phyloP scores from a whole-genome alignment of 2,113 vertebrate species.

The Lasiurus borealis region DNA sequence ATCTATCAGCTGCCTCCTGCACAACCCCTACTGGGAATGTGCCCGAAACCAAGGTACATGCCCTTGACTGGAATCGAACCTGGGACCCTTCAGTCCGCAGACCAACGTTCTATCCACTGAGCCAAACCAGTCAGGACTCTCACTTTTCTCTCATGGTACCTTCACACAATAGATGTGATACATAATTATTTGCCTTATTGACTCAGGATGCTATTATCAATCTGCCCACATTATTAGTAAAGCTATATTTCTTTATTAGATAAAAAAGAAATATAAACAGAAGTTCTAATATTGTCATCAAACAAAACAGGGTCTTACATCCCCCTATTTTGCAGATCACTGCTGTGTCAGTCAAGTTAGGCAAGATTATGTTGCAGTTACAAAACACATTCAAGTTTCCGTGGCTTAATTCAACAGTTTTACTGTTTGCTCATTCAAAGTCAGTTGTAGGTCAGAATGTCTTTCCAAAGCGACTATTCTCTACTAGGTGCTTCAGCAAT shows the following conservation, averaged over 20 bases:
- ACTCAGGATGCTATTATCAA: background rate
- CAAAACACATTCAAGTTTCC: background rate
- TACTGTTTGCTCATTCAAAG: background rate
- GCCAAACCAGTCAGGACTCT: background rate
- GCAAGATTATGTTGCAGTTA: background rate
- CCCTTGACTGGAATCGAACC: no score
- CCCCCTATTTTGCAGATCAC: background rate
- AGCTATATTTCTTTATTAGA: background rate
- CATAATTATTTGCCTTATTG: background rate
- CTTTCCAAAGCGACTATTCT: background rate
- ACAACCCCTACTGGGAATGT: no score
- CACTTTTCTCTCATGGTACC: background rate
- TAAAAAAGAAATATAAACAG: slow-evolving; percentile 15
- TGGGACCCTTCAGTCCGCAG: no score
- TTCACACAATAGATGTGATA: background rate
- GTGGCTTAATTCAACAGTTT: background rate
- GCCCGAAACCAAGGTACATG: no score
- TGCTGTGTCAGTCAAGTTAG: background rate
- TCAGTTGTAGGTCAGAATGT: background rate
- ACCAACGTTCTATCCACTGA: no score
- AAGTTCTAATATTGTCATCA: background rate
- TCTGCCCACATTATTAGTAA: background rate
- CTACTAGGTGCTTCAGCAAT: background rate
- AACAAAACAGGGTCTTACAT: background rate
- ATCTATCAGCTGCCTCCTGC: no score